Conservation (phyloP, 1,140 invertebrate species). For the Galendromus occidentalis region DNA sequence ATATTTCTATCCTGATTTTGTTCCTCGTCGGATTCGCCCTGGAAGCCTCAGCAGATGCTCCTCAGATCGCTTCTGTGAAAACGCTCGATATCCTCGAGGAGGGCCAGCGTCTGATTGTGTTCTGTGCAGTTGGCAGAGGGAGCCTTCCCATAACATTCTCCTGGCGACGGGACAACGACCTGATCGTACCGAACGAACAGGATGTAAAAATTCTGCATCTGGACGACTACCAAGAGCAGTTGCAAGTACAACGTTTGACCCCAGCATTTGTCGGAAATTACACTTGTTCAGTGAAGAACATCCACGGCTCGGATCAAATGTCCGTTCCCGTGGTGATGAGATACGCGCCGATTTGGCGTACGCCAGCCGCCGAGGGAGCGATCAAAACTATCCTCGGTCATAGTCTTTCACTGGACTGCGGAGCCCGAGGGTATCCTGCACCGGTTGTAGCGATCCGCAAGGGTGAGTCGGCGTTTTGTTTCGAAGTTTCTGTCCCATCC, state of each 20-base stretch:
- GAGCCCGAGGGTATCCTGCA: neutral
- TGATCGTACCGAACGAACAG: neutral
- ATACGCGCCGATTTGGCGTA: neutral
- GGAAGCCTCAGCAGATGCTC: neutral
- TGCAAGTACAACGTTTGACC: slow-evolving; percentile 61
- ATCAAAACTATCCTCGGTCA: neutral
- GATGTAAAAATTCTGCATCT: neutral
- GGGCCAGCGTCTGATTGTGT: neutral
- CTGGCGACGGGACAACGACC: neutral
- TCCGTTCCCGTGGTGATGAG: neutral
- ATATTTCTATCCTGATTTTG: neutral
- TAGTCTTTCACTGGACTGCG: neutral
- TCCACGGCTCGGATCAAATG: slow-evolving; percentile 15
- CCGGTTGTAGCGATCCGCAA: neutral
- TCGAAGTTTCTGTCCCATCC: too few relatives aligned
- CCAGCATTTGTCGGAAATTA: slow-evolving; percentile 66
- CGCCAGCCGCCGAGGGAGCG: too few relatives aligned
- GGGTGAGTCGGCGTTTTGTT: neutral
- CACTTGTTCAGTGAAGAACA: slow-evolving; percentile 39
- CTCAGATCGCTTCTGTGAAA: neutral
- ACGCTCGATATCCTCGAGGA: neutral
- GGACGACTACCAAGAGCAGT: slow-evolving; percentile 54
- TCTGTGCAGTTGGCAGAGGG: neutral
- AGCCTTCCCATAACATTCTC: neutral
- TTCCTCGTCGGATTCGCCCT: too few relatives aligned